Evolutionary conservation across 2,888 invertebrate genomes (phyloP).

Genomic region (Sicus ferrugineus): DNA sequence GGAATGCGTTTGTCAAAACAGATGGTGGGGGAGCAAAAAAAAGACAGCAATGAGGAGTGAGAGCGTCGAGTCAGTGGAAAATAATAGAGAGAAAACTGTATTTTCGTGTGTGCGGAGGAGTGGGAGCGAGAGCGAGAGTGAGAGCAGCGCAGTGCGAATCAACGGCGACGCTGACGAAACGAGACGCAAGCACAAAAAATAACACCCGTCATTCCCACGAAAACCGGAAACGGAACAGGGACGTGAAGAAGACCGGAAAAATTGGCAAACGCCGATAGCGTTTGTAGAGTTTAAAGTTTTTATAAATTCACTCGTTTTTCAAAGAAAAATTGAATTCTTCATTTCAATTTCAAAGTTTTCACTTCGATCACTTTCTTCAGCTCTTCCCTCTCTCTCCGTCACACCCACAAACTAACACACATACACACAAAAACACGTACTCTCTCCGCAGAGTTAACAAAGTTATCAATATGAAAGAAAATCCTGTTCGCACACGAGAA

Average conservation of each 20-base stretch:
- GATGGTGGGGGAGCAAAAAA: conserved; percentile 32
- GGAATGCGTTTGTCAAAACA: conserved; percentile 37
- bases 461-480: background rate
- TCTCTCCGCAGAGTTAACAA: background rate
- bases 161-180: too few relatives aligned
- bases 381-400: background rate
- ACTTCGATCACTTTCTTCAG: background rate
- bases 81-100: background rate
- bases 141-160: background rate
- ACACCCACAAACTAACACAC: background rate
- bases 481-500: conserved; percentile 1
- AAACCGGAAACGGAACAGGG: conserved; percentile 5
- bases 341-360: background rate
- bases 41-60: conserved; percentile 22
- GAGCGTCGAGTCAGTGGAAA: conserved; percentile 13
- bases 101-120: too few relatives aligned
- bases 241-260: background rate
- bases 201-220: too few relatives aligned
- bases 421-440: background rate
- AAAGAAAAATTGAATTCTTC: background rate
- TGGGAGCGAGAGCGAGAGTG: background rate
- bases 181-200: background rate
- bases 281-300: background rate
- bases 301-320: background rate
- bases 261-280: background rate